A percentile compares a stretch with the other conserved stretches of the same genome.
Evolutionary conservation across 2,113 vertebrate genomes (phyloP).

Genomic region (Tychaedon coryphoeus): DNA sequence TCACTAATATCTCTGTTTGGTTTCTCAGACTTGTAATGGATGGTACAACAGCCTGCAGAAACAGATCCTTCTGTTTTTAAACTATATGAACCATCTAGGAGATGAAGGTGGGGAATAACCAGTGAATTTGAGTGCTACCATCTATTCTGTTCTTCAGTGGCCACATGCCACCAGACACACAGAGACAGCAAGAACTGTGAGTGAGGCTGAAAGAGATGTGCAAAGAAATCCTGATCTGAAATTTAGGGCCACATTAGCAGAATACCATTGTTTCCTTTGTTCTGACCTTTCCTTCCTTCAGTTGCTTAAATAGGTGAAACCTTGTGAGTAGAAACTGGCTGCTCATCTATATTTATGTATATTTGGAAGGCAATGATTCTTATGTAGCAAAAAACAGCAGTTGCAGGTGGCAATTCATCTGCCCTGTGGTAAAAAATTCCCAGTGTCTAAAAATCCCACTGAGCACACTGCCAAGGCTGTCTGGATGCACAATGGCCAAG

Average conservation of each 20-base stretch:
- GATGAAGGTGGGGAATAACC: background rate
- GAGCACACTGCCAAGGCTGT: background rate
- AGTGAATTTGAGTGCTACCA: background rate
- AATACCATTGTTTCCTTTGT: background rate
- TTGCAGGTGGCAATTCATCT: background rate
- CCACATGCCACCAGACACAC: accelerated
- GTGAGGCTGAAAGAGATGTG: background rate
- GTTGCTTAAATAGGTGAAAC: background rate
- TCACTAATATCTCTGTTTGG: background rate
- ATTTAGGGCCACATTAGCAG: background rate
- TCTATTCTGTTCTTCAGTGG: background rate
- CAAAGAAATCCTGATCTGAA: background rate
- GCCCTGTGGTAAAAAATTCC: background rate
- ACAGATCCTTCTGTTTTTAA: background rate
- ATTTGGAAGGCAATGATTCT: background rate
- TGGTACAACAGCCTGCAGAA: background rate
- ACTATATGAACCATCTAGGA: background rate
- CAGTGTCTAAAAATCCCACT: background rate
- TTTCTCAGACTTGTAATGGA: background rate
- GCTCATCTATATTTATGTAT: background rate
- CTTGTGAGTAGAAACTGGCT: background rate
- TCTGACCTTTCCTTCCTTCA: background rate
- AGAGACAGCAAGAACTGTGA: background rate
- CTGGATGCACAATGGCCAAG: background rate
- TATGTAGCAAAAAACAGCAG: background rate